Evolutionary conservation across 2,888 invertebrate species (phyloP).

Genomic region (Luperina testacea): DNA sequence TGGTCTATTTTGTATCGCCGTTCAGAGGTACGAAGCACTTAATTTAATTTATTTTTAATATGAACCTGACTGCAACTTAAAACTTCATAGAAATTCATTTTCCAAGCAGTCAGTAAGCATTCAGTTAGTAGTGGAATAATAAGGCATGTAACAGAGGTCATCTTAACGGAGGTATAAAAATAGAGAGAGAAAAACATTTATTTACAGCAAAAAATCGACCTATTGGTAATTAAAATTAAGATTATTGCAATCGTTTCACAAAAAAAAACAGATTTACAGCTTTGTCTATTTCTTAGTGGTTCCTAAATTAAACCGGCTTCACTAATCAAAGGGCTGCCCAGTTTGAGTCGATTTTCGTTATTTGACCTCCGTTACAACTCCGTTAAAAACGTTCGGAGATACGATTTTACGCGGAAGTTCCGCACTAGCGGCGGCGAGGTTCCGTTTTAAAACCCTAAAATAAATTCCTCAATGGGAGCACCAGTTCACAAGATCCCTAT

Average conservation of each 20-base stretch:
- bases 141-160: not conserved
- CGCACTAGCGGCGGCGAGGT: not conserved
- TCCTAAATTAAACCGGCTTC: not conserved
- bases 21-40: conserved; percentile 44
- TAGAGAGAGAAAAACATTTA: not conserved
- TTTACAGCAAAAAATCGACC: not conserved
- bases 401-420: not conserved
- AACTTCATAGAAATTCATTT: not conserved
- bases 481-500: not conserved
- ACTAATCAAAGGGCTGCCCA: not conserved
- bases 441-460: not conserved
- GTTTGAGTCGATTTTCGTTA: not conserved
- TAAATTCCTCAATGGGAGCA: not conserved
- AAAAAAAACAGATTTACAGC: not conserved
- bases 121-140: not conserved
- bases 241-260: not conserved
- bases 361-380: not conserved
- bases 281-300: not conserved
- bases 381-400: not conserved
- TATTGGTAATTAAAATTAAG: not conserved
- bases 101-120: not conserved
- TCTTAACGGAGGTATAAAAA: not conserved
- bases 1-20: conserved; percentile 45
- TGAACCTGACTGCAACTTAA: too few species aligned
- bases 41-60: not conserved